Evolutionary conservation across 2,797 vertebrate genomes (phyloP).

Genomic region (Sebastes variabilis): DNA sequence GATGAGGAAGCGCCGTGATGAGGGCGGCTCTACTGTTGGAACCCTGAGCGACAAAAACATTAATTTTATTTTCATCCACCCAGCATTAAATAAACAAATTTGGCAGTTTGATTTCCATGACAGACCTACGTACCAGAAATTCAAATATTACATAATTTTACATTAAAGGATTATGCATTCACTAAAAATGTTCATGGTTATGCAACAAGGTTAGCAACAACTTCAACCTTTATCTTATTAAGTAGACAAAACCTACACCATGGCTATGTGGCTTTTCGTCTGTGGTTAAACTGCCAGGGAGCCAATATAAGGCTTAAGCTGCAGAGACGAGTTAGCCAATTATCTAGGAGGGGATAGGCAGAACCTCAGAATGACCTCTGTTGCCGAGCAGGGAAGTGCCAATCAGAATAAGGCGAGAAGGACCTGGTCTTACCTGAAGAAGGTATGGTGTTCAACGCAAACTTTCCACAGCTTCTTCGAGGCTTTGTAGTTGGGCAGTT

Average conservation of each 20-base stretch:
- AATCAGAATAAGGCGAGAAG: background rate
- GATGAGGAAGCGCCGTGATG: conserved; percentile 88
- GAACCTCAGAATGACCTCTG: conserved; percentile 32
- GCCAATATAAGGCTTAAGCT: conserved; percentile 55
- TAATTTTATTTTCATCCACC: background rate
- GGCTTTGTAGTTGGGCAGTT: conserved; percentile 93
- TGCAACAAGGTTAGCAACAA: conserved; percentile 22
- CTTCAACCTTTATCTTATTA: conserved; percentile 14
- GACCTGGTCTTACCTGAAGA: conserved; percentile 90
- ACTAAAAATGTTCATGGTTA: conserved; percentile 3
- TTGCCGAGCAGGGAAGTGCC: conserved; percentile 23
- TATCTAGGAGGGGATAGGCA: conserved; percentile 29
- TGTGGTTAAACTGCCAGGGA: conserved; percentile 35
- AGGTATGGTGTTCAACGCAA: conserved; percentile 95
- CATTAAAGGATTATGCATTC: background rate
- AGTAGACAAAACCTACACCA: conserved; percentile 2
- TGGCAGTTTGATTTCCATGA: background rate
- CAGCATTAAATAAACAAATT: background rate
- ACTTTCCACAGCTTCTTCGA: conserved; percentile 99
- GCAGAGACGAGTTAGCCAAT: conserved; percentile 55
- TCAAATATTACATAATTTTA: background rate
- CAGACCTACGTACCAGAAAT: background rate
- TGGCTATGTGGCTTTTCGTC: background rate
- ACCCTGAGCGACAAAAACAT: conserved; percentile 77
- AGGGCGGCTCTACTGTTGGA: conserved; percentile 89